Evolutionary conservation across 2,797 vertebrate species (phyloP), one percentile per base, ranked within the genome.

Genomic region (Gastrophryne carolinensis): DNA sequence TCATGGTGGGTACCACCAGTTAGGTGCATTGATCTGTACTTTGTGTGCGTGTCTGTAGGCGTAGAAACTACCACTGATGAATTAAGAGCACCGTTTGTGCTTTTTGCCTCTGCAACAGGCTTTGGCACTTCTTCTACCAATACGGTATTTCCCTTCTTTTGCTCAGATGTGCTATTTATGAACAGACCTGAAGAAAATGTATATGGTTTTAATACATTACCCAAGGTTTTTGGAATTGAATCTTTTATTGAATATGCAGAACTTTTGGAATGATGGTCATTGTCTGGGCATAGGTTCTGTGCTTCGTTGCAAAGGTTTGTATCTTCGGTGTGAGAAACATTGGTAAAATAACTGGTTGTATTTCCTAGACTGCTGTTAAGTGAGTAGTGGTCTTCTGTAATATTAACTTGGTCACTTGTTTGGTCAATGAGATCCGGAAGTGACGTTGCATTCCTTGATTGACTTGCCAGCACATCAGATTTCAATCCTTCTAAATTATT

Each of bases 341-440:
- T 17, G 19, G 35, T 19, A 11, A 27, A 4, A 24, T 7, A 19
- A 12, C 1, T 4, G 15, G 53, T 30, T 13, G 5, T 13, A 30
- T 75, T 41, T 62, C n/a, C 2, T 39, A 1, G 29, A 37, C 2
- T 44, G 11, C 24, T 27, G 10, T 49, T 34, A 5, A 29, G 23
- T 13, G 9, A 3, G 2, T 4, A 19, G 29, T 15, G 2, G 2
- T 57, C 26, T 19, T 19, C n/a, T 24, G 10, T 32, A 5, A 5
- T 17, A 52, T 3, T 7, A 3, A 9, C 26, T 26, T 30, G 23
- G 6, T 61, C 63, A 54, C 12, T 52, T 30, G 79, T 57, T 78
- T 63, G 26, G 79, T 78, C 79, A 69, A 78, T 78, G 75, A 81
- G 78, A 68, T 60, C 72, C 10, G 80, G 80, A 72, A 80, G 72